A percentile compares a stretch with the other conserved stretches of the same genome.
phyloP scores from a whole-genome alignment of 2,888 invertebrate species.

The Mesorhabditis sp. region DNA sequence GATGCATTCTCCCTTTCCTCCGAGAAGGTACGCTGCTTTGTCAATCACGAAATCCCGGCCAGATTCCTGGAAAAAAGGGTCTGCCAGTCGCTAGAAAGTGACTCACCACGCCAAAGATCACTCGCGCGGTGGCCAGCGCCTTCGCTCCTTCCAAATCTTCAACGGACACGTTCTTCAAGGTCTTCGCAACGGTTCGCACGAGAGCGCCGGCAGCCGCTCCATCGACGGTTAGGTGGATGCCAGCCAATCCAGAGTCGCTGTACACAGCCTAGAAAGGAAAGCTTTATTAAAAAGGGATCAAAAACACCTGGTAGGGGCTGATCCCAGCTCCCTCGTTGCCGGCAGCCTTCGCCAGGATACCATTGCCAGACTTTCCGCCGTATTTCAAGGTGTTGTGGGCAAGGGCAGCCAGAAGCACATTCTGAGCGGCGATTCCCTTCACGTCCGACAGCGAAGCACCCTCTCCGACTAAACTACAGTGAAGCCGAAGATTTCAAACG shows the following conservation, averaged over 20 bases:
- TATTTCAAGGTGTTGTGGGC: constrained; percentile 28
- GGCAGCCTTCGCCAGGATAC: constrained; percentile 21
- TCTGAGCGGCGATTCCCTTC: constrained; percentile 29
- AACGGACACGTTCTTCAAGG: constrained; percentile 37
- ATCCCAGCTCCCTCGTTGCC: constrained; percentile 17
- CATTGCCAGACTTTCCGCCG: constrained; percentile 14
- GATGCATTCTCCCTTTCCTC: background rate
- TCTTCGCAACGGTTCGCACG: constrained; percentile 33
- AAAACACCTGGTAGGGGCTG: constrained; percentile 27
- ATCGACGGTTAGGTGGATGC: constrained; percentile 46
- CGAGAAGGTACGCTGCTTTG: background rate
- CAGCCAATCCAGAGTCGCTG: constrained; percentile 40
- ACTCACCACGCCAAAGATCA: background rate
- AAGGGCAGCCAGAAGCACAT: constrained; percentile 32
- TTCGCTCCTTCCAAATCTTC: constrained; percentile 23
- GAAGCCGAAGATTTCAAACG: background rate
- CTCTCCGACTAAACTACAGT: constrained; percentile 19
- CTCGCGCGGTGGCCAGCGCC: background rate
- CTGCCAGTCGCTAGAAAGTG: background rate
- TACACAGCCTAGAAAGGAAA: background rate
- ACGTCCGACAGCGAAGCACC: constrained; percentile 29
- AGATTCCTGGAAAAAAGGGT: background rate
- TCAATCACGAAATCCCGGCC: background rate
- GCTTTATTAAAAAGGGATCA: constrained; percentile 1
- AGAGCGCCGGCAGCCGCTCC: constrained; percentile 22